A percentile compares a stretch with the other conserved stretches of the same genome.
Conservation (phyloP, 2,797 vertebrate species). For the Nyctibius grandis region DNA sequence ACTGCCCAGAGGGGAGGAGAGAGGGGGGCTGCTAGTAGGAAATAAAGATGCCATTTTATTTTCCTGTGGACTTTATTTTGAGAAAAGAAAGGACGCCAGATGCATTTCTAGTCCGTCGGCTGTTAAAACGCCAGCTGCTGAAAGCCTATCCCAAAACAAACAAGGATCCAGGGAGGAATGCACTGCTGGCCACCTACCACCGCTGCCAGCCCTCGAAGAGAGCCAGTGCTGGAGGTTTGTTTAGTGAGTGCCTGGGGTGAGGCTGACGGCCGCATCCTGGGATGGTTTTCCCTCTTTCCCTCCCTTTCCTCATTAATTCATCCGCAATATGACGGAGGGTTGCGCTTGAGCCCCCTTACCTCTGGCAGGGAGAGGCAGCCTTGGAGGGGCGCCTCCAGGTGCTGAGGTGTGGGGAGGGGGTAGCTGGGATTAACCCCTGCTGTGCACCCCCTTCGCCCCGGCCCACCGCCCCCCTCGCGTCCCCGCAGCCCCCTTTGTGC, state of each 20-base stretch:
- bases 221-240: neutral
- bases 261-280: neutral
- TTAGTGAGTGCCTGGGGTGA: neutral
- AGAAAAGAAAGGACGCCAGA: neutral
- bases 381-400: conserved; percentile 81
- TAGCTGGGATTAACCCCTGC: conserved; percentile 88
- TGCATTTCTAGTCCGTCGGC: neutral
- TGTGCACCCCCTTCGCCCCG: conserved; percentile 76
- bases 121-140: neutral
- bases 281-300: neutral
- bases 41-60: neutral
- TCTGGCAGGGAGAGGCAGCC: conserved; percentile 37
- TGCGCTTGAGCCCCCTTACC: neutral
- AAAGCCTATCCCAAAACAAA: conserved; percentile 1
- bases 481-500: conserved; percentile 81
- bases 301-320: neutral
- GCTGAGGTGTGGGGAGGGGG: conserved; percentile 82
- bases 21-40: neutral
- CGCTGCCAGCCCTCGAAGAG: neutral
- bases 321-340: neutral
- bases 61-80: neutral
- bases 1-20: neutral
- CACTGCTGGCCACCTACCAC: neutral
- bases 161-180: neutral
- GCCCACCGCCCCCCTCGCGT: conserved; percentile 71